Base-by-base conservation (phyloP, 2,797 vertebrate species). In the Spinus pinus region DNA sequence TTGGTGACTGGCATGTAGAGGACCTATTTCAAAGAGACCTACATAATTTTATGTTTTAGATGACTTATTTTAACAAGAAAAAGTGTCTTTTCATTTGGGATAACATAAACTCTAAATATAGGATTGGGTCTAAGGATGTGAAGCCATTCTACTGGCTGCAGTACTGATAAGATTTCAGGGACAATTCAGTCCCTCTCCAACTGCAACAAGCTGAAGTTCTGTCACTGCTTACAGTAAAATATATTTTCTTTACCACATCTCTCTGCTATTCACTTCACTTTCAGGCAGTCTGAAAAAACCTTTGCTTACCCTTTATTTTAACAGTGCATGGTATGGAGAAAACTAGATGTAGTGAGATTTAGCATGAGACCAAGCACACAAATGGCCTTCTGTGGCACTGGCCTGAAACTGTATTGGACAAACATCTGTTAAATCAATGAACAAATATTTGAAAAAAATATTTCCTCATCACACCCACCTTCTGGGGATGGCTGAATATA, bases 401-500 rank as follows among this genome's bases (percentile, higher is more conserved):
- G 21, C 7, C 44, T 44, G 8, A 41, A 84, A 35, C 17, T 66
- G 5, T 20, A n/a, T 16, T 56, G 25, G 33, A 61, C 14, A 57
- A 72, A 25, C 3, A 33, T 20, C 12, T 62, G 4, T 49, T 70
- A 85, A 72, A 62, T 22, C 9, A 35, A 14, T 17, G 17, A 33
- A 61, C 2, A 80, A 67, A 57, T 58, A 49, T 58, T 65, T 1
- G 0, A 1, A 5, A 0, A 4, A 11, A 11, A 22, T 9, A 28
- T 2, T n/a, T 47, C 28, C 10, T 74, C 30, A 30, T 33, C 41
- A 9, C 19, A 78, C 96, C 81, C 84, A 99, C 99, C 99, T 98
- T 98, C 98, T 62, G 98, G 97, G 27, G 96, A 94, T 64, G 88
- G 97, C 54, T 98, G 96, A 65, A 97, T 85, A 71, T 97, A 94